Evolutionary conservation across 1,140 invertebrate genomes (phyloP), one percentile per base, ranked within the genome.

Genomic region (Melitaea cinxia): DNA sequence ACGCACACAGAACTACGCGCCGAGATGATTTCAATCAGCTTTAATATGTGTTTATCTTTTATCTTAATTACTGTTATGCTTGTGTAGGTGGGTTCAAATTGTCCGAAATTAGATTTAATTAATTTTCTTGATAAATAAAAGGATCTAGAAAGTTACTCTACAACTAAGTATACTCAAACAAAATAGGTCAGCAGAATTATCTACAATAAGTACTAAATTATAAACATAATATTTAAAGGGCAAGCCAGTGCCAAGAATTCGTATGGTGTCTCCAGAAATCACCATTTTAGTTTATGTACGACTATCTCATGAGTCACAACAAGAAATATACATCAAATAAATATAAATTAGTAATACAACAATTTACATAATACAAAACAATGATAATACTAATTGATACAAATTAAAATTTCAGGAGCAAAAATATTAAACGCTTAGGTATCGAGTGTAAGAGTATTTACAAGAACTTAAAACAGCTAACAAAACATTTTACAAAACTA

Each of bases 301-400:
- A 80, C 63, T 71, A 73, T 68, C 26, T 71, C 65, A 67, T 42
- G 53, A 75, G 65, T 77, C 74, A 82, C 75, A 84, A 86, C 79
- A 78, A 84, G 80, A 83, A 88, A 83, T 83, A 83, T 86, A 88
- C 79, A 88, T 80, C 85, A 70, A 82, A 82, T 85, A 82, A 83
- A 87, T 75, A 88, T 81, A 85, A 86, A 84, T 85, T 81, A 82
- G 75, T 79, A 79, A 78, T 85, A 84, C 77, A 88, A 85, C 83
- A 80, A 88, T 83, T 83, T 80, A 84, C 79, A 85, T 85, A 81
- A 87, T 82, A 83, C 81, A 83, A 85, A 86, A 90, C 85, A 91
- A 91, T 77, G 69, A 84, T 89, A 89, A 91, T 86, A 91, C 86
- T 91, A 87, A 78, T 72, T 75, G 59, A 69, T 63, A 82, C 85